Conservation (phyloP, 2,888 invertebrate genomes). For the Drosophila affinis region DNA sequence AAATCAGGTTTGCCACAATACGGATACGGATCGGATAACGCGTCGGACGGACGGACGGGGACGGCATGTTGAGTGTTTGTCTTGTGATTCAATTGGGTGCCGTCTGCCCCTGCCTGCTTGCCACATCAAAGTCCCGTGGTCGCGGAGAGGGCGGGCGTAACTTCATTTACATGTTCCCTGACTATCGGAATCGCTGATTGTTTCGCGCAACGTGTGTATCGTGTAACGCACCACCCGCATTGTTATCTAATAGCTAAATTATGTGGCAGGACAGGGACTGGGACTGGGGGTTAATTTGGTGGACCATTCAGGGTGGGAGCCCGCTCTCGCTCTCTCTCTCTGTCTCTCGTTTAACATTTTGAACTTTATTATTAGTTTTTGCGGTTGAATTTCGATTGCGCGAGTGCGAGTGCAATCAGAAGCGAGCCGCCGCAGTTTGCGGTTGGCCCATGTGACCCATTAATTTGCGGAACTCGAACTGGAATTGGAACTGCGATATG, state of each 20-base stretch:
- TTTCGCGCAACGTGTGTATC: constrained; percentile 31
- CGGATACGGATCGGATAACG: constrained; percentile 51
- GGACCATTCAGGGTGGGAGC: no score
- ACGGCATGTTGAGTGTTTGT: constrained; percentile 32
- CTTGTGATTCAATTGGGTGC: constrained; percentile 61
- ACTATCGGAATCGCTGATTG: constrained; percentile 38
- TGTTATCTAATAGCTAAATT: constrained; percentile 58
- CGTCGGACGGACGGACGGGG: not conserved
- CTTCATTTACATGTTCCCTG: constrained; percentile 55
- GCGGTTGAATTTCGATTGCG: constrained; percentile 72
- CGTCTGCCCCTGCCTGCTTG: not conserved
- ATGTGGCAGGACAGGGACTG: not conserved
- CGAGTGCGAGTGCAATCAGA: constrained; percentile 75
- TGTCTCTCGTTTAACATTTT: constrained; percentile 50
- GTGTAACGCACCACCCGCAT: constrained; percentile 49
- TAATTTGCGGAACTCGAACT: constrained; percentile 25
- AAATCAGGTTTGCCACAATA: constrained; percentile 67
- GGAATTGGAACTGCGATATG: no score
- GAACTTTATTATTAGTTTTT: constrained; percentile 78
- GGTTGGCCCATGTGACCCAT: constrained; percentile 57
- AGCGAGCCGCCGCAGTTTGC: constrained; percentile 50
- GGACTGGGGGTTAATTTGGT: not conserved
- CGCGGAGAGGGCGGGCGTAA: constrained; percentile 42
- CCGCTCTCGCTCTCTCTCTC: not conserved
- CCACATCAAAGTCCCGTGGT: constrained; percentile 29